Percentiles rank a stretch among this genome's conserved stretches.
phyloP scores from a whole-genome alignment of 1,140 invertebrate species.

The Dendrolimus kikuchii region DNA sequence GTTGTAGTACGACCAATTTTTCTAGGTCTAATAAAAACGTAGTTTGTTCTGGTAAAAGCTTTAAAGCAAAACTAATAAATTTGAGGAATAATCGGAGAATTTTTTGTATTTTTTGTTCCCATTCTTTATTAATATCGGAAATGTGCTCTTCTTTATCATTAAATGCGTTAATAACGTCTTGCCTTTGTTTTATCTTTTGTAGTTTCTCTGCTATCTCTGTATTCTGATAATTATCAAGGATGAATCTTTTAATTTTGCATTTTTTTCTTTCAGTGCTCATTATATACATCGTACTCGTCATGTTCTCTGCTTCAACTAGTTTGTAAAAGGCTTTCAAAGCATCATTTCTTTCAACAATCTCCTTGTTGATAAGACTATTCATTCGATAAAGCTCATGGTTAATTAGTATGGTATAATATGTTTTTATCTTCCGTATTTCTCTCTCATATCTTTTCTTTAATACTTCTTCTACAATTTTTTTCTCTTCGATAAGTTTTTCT shows the following conservation, averaged over 20 bases:
- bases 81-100: slow-evolving; percentile 51
- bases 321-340: slow-evolving; percentile 43
- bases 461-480: slow-evolving; percentile 29
- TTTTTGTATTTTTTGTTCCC: slow-evolving; percentile 56
- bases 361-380: slow-evolving; percentile 33
- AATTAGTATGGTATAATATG: slow-evolving; percentile 47
- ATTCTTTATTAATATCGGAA: slow-evolving; percentile 41
- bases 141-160: slow-evolving; percentile 33
- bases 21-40: slow-evolving; percentile 55
- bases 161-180: slow-evolving; percentile 28
- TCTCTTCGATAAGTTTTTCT: slow-evolving; percentile 37
- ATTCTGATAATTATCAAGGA: slow-evolving; percentile 39
- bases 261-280: slow-evolving; percentile 59
- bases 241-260: slow-evolving; percentile 49
- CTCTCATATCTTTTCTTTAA: slow-evolving; percentile 32
- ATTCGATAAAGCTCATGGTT: slow-evolving; percentile 38
- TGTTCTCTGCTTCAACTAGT: slow-evolving; percentile 44
- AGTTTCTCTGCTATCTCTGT: slow-evolving; percentile 36
- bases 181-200: slow-evolving; percentile 36
- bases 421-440: slow-evolving; percentile 47
- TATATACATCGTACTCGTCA: slow-evolving; percentile 55
- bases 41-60: slow-evolving; percentile 56
- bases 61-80: slow-evolving; percentile 55
- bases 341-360: slow-evolving; percentile 42
- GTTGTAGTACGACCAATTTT: slow-evolving; percentile 53